Conservation (phyloP, 1,140 invertebrate genomes). For the Drosophila tropicalis region DNA sequence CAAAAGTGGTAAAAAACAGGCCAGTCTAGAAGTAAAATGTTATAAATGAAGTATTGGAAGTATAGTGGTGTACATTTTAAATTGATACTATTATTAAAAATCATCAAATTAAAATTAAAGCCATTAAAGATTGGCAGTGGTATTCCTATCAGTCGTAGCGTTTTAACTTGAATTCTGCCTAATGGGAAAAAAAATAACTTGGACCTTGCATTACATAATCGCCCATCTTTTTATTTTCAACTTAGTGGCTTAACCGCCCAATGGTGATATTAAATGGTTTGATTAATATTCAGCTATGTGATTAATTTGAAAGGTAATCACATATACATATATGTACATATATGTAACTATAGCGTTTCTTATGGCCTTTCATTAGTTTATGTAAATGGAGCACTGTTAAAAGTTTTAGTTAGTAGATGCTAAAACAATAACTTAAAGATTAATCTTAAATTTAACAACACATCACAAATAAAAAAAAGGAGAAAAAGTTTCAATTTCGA, state of each 20-base stretch:
- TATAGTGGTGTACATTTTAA: background rate
- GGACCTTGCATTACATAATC: no score
- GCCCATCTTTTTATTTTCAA: no score
- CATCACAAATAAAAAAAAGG: constrained; percentile 11
- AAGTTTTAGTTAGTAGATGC: constrained; percentile 24
- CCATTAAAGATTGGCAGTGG: no score
- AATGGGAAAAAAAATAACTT: no score
- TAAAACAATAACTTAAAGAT: constrained; percentile 38
- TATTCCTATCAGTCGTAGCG: no score
- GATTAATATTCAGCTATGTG: no score
- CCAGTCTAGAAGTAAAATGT: background rate
- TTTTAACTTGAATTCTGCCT: no score
- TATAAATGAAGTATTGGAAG: background rate
- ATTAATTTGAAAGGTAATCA: background rate
- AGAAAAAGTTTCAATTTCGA: background rate
- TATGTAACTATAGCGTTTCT: constrained; percentile 2
- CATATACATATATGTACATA: constrained; percentile 26
- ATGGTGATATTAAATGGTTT: background rate
- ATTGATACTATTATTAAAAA: background rate
- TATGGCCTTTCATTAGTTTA: background rate
- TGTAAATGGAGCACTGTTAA: constrained; percentile 47
- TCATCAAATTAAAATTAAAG: background rate
- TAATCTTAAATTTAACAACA: constrained; percentile 37
- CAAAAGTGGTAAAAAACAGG: background rate
- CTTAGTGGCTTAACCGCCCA: background rate